Evolutionary conservation across 2,888 invertebrate genomes (phyloP).

Genomic region (Melieria omissa): DNA sequence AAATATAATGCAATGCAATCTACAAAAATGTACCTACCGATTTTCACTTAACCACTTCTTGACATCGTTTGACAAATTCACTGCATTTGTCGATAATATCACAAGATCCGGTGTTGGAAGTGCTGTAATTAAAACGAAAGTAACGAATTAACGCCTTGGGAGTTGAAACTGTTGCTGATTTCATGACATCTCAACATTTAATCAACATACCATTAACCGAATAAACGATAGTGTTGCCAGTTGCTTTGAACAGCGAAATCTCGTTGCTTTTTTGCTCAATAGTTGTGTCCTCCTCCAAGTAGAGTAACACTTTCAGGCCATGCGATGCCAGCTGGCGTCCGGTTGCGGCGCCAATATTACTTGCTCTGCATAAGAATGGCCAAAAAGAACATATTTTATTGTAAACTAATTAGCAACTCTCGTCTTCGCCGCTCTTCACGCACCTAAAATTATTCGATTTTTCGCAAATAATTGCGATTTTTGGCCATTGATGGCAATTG

Average conservation of each 20-base stretch:
- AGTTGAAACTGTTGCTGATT: neutral
- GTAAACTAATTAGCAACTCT: neutral
- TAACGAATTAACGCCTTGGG: neutral
- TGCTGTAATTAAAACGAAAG: conserved; percentile 53
- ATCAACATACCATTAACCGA: conserved; percentile 65
- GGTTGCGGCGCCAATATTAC: conserved; percentile 78
- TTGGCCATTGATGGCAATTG: conserved; percentile 89
- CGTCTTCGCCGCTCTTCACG: neutral
- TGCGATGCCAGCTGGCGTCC: conserved; percentile 86
- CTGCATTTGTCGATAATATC: conserved; percentile 63
- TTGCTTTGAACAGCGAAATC: conserved; percentile 75
- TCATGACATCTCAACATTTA: neutral
- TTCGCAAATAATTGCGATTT: conserved; percentile 79
- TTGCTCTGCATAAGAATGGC: conserved; percentile 55
- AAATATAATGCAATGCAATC: neutral
- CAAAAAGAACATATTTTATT: neutral
- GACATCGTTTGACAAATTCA: conserved; percentile 68
- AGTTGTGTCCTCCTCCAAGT: conserved; percentile 68
- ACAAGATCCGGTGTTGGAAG: conserved; percentile 67
- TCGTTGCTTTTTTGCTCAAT: conserved; percentile 71
- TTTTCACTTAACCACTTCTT: conserved; percentile 78
- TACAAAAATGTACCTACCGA: conserved; percentile 55
- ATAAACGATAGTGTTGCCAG: conserved; percentile 71
- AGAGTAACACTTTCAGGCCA: conserved; percentile 78
- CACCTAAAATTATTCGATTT: conserved; percentile 71